phyloP scores from a whole-genome alignment of 2,797 vertebrate species.

The Cyclopterus lumpus region DNA sequence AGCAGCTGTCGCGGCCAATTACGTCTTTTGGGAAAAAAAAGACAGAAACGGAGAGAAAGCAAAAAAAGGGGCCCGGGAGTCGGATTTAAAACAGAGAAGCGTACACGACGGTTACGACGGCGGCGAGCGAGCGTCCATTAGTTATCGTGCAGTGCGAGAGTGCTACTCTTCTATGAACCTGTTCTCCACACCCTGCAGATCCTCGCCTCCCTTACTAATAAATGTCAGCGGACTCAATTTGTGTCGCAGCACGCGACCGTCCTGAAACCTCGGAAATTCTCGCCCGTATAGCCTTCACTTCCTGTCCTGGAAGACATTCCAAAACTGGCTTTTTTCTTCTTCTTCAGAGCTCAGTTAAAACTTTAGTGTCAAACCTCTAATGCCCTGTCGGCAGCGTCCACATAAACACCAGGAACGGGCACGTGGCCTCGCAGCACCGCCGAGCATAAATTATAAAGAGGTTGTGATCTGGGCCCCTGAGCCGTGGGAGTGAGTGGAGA shows the following conservation, averaged over 20 bases:
- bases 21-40: constrained; percentile 34
- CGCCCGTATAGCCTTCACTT: constrained; percentile 14
- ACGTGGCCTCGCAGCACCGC: constrained; percentile 53
- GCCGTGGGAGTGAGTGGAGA: constrained; percentile 38
- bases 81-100: constrained; percentile 53
- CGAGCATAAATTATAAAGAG: constrained; percentile 68
- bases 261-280: constrained; percentile 10
- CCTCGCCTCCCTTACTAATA: constrained; percentile 44
- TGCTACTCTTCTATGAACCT: constrained; percentile 41
- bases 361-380: constrained; percentile 41
- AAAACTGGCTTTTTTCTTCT: constrained; percentile 1
- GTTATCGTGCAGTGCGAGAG: constrained; percentile 11
- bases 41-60: constrained; percentile 25
- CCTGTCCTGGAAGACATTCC: constrained; percentile 18
- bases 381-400: constrained; percentile 42
- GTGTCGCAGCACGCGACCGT: background rate
- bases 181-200: constrained; percentile 40
- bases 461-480: constrained; percentile 64
- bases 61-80: constrained; percentile 31
- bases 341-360: constrained; percentile 23
- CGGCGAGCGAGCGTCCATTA: constrained; percentile 45
- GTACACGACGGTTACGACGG: constrained; percentile 28
- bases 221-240: constrained; percentile 46
- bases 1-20: constrained; percentile 56
- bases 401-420: constrained; percentile 63